Conservation (phyloP, 1,140 invertebrate species). For the Homarus americanus region DNA sequence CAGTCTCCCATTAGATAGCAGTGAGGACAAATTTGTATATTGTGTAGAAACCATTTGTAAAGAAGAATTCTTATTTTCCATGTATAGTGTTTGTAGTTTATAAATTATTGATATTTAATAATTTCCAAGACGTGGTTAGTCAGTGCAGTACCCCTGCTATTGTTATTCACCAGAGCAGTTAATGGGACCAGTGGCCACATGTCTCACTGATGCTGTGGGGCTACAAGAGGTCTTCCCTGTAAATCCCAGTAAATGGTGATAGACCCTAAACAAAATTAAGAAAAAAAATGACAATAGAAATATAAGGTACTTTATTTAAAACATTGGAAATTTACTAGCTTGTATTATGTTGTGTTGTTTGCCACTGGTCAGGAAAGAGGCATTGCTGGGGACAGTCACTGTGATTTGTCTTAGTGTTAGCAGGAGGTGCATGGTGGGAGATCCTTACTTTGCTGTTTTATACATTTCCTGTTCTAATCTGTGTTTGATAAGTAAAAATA, state of each 20-base stretch:
- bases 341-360: neutral
- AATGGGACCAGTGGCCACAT: slow-evolving; percentile 57
- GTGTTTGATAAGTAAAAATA: neutral
- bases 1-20: slow-evolving; percentile 70
- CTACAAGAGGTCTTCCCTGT: slow-evolving; percentile 30
- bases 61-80: slow-evolving; percentile 56
- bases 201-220: neutral
- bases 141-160: slow-evolving; percentile 53
- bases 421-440: neutral
- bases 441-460: neutral
- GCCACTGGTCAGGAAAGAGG: slow-evolving; percentile 23
- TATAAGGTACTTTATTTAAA: neutral
- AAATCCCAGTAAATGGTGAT: neutral
- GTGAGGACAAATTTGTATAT: slow-evolving; percentile 68
- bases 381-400: neutral
- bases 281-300: too few species aligned
- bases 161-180: slow-evolving; percentile 53
- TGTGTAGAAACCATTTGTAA: slow-evolving; percentile 65
- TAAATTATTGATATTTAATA: slow-evolving; percentile 38
- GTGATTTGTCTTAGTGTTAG: neutral
- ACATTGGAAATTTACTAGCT: neutral
- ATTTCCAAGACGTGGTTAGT: slow-evolving; percentile 56
- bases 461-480: neutral
- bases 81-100: slow-evolving; percentile 67
- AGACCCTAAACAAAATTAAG: neutral